Evolutionary conservation across 2,888 invertebrate species (phyloP).

Genomic region (Toxonevra muliebris): DNA sequence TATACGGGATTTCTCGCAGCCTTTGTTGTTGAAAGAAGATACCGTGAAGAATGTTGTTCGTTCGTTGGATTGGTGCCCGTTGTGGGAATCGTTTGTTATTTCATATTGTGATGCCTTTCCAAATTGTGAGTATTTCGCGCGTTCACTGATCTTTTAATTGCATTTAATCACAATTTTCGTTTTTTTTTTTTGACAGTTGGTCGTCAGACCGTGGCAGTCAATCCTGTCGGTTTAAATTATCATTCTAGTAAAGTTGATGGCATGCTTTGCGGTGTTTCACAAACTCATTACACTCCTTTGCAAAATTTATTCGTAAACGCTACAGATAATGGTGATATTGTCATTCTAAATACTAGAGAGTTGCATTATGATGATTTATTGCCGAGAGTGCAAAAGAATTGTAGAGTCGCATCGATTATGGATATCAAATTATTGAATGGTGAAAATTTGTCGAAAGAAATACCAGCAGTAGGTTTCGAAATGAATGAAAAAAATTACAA

Average conservation of each 20-base stretch:
- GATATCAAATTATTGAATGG: slow-evolving; percentile 48
- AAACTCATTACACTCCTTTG: slow-evolving; percentile 49
- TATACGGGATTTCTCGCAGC: slow-evolving; percentile 49
- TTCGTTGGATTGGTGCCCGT: slow-evolving; percentile 54
- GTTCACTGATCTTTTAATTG: too few species aligned
- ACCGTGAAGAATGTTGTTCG: slow-evolving; percentile 43
- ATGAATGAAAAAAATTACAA: slow-evolving; percentile 45
- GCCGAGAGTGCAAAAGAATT: background rate
- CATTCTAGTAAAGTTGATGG: slow-evolving; percentile 42
- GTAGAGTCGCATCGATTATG: slow-evolving; percentile 34
- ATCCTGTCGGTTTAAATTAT: slow-evolving; percentile 44
- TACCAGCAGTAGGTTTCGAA: slow-evolving; percentile 22
- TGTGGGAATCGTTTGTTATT: slow-evolving; percentile 53
- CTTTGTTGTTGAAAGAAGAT: slow-evolving; percentile 45
- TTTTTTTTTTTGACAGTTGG: slow-evolving; percentile 29
- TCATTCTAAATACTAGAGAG: slow-evolving; percentile 46
- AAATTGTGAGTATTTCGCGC: slow-evolving; percentile 45
- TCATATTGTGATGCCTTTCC: slow-evolving; percentile 47
- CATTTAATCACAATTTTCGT: background rate
- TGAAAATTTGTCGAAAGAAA: slow-evolving; percentile 27
- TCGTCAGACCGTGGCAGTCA: slow-evolving; percentile 38
- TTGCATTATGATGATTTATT: slow-evolving; percentile 42
- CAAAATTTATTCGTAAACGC: slow-evolving; percentile 44
- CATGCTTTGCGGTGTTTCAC: slow-evolving; percentile 44
- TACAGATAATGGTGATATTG: slow-evolving; percentile 56